Base-by-base conservation (phyloP, 2,113 vertebrate genomes). In the Eudorcas thomsonii region DNA sequence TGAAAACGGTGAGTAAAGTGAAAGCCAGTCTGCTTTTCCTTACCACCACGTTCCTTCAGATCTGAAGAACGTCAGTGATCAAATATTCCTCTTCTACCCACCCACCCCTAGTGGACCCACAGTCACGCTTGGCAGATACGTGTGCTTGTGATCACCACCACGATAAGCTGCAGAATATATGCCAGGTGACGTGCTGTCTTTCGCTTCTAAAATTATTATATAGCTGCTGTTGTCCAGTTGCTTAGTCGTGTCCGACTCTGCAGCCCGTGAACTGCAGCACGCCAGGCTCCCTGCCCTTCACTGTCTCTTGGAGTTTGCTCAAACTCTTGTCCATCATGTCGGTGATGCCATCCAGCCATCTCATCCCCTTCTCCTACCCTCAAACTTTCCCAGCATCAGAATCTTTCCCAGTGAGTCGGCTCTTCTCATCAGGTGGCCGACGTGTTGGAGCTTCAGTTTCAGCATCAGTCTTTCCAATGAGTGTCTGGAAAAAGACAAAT, bases 61-160 rank as follows among this genome's bases (percentile, higher is more conserved):
- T 77, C 36, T 82, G 16, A 62, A 82, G 88, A 36, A 21, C 2
- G 26, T 19, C 54, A n/a, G 60, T 3, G 3, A 21, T 12, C 30
- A 21, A 21, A 3, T 3, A 4, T 26, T 30, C 77, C 78, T 21
- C 45, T 16, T 45, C 45, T 9, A 19, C 78, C 45, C 39, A 4
- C 74, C 39, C 39, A 4, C 71, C 21, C 43, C 39, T 23, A 45
- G n/a, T 16, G 16, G 15, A 14, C 50, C 33, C 26, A 2, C 12
- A 17, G 55, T 5, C 77, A 23, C 3, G 0, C 43, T 17, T 23
- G 88, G 30, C 23, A 48, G 16, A 3, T 6, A 0, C 0, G 5
- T 0, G 16, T 12, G 48, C 78, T 52, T 3, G 16, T 6, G 1
- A 0, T 81, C 28, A 2, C 45, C 78, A 7, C 30, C 48, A 6